Evolutionary conservation across 2,797 vertebrate species (phyloP), one percentile per base, ranked within the genome.

Genomic region (Hephaestus fuliginosus): DNA sequence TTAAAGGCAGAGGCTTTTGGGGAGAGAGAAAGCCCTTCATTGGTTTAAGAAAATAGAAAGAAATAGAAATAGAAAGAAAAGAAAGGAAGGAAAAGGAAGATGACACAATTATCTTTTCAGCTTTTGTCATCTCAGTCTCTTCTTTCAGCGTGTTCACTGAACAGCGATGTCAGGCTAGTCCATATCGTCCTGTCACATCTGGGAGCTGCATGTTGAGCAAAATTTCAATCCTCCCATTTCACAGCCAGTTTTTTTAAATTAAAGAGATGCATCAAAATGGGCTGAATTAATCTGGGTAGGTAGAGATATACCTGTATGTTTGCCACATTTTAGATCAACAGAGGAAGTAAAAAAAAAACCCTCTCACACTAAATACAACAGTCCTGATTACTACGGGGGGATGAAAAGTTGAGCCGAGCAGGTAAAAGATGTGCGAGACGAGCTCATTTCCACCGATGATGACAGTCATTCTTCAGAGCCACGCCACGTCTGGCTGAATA

Each of bases 21-120:
- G 92, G 87, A 93, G 91, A 93, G 91, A 95, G 92, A 93, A 92
- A 95, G 91, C 93, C 93, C 92, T 94, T 79, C 66, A 48, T 36
- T 65, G 44, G 36, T 17, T 36, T 25, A 25, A 25, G 25, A 25
- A 25, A 25, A 25, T 25, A 25, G 25, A 25, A 25, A 74, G 79
- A 76, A 20, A 44, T 46, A 75, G 82, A 72, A 66, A 39, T 25
- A 25, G 30, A 43, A 74, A 81, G 73, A 20, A 44, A 55, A 75
- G 82, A 72, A 66, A 41, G 4, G 28, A 49, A 63, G 56, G 72
- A 77, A 81, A 74, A 67, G 53, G 41, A 81, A 46, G 55, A 80
- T 46, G 82, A 80, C 83, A 84, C 68, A 66, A 82, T 82, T 2
- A 46, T 89, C 68, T 69, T 81, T 76, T 84, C 69, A 80, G 74